Evolutionary conservation across 2,113 vertebrate species (phyloP).

Genomic region (Anser cygnoides): DNA sequence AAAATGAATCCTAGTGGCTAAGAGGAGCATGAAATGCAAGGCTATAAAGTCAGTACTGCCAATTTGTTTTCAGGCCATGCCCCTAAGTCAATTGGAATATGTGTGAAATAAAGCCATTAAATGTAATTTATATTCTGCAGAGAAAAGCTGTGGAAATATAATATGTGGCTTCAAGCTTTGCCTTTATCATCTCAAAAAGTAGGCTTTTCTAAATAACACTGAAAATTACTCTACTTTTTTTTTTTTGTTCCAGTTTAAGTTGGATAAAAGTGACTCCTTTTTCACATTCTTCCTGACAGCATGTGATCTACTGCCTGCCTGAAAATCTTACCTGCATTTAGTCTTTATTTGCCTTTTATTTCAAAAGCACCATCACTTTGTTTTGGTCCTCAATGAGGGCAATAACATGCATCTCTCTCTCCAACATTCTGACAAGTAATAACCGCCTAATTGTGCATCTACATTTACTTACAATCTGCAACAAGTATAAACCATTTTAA

Average conservation of each 20-base stretch:
- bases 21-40: slow-evolving; percentile 14
- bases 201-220: slow-evolving; percentile 14
- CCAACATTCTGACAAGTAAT: neutral
- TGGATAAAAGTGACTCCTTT: neutral
- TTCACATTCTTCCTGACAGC: neutral
- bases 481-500: neutral
- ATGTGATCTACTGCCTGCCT: neutral
- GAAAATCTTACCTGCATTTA: neutral
- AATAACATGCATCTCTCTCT: neutral
- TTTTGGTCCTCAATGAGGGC: neutral
- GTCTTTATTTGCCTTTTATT: neutral
- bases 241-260: neutral
- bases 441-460: neutral
- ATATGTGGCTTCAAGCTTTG: slow-evolving; percentile 42
- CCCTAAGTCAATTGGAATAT: slow-evolving; percentile 39
- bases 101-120: slow-evolving; percentile 60
- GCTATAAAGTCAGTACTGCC: slow-evolving; percentile 14
- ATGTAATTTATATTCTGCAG: slow-evolving; percentile 49
- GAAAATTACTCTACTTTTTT: neutral
- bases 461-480: neutral
- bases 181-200: slow-evolving; percentile 44
- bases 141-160: slow-evolving; percentile 33
- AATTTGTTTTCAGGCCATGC: slow-evolving; percentile 53
- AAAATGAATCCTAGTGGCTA: slow-evolving; percentile 43
- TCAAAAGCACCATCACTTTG: neutral